Base-by-base conservation (phyloP, 2,797 vertebrate species). In the Hypotaenidia okinawae region DNA sequence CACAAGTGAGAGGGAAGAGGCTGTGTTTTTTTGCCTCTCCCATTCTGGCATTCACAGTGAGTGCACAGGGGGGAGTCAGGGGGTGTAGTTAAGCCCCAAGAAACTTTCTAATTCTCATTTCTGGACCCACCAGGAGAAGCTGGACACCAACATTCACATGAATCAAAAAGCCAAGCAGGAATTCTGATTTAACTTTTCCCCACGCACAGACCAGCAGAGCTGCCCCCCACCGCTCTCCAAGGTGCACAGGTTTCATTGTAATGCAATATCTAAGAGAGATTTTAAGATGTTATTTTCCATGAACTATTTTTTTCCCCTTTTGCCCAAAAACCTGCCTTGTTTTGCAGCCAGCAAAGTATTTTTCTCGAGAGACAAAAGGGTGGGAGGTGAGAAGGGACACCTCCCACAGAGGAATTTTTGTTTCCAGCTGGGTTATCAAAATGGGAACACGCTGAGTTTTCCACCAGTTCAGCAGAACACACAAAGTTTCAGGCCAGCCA, bases 271-370 rank as follows among this genome's bases (percentile, higher is more conserved):
- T 23, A 51, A 85, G n/a, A 43, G 18, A 74, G 58, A 23, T 92
- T 58, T 91, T 13, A 70, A 80, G 43, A 23, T 4, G 59, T 55
- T 72, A 17, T 75, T 62, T 79, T 63, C 77, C 67, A 13, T 63
- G 51, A 84, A 82, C 43, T 58, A 52, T 32, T 63, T 41, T 54
- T 28, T 43, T 14, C 16, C 73, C 61, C 63, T 59, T 82, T 84
- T 94, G 51, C 90, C 88, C 88, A 57, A 93, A 95, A 88, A 0
- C 21, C 51, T 91, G 67, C 90, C 63, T 95, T 59, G 23, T 43
- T 86, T 69, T 66, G 77, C 74, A 95, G 32, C 74, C 93, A 95
- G 76, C 69, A 90, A 86, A 94, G 78, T 91, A 85, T 78, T 94
- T 91, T 47, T 86, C 91, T 86, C 16, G 41, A 81, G 43, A 45